Conservation (phyloP, 2,113 vertebrate species). For the Salvelinus alpinus region DNA sequence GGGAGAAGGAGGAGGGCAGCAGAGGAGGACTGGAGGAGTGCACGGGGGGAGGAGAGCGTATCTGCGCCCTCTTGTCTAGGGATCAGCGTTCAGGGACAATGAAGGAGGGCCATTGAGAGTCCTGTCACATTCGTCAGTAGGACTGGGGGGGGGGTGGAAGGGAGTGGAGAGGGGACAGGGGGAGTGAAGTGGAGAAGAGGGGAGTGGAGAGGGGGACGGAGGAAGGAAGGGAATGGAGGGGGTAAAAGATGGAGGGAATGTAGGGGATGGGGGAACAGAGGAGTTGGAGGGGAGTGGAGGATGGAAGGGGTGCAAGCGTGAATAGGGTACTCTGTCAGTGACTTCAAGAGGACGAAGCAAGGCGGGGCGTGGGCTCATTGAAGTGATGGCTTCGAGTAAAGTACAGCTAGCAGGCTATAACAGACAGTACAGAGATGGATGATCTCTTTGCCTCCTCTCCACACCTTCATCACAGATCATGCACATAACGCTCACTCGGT, state of each 20-base stretch:
- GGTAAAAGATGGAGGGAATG: too few relatives aligned
- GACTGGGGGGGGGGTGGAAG: neutral
- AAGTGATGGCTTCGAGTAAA: constrained; percentile 39
- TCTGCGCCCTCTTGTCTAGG: constrained; percentile 60
- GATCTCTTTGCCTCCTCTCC: constrained; percentile 9
- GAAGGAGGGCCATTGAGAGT: constrained; percentile 65
- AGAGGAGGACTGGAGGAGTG: neutral
- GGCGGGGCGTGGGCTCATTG: constrained; percentile 54
- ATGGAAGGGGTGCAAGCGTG: constrained; percentile 47
- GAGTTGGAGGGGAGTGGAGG: constrained; percentile 18
- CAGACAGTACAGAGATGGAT: constrained; percentile 27
- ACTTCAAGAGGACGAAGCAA: constrained; percentile 54
- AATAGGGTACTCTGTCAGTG: constrained; percentile 59
- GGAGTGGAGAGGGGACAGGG: constrained; percentile 43
- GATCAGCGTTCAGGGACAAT: constrained; percentile 67
- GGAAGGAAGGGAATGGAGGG: too few relatives aligned
- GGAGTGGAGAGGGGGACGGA: constrained; percentile 5
- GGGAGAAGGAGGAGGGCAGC: neutral
- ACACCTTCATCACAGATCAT: too few relatives aligned
- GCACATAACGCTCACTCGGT: too few relatives aligned
- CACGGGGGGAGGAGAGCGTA: constrained; percentile 23
- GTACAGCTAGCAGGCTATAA: neutral
- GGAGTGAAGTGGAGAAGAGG: neutral
- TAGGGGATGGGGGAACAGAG: too few relatives aligned
- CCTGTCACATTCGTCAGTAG: constrained; percentile 69